Evolutionary conservation across 2,797 vertebrate species (phyloP).

Genomic region (Amblyraja radiata): DNA sequence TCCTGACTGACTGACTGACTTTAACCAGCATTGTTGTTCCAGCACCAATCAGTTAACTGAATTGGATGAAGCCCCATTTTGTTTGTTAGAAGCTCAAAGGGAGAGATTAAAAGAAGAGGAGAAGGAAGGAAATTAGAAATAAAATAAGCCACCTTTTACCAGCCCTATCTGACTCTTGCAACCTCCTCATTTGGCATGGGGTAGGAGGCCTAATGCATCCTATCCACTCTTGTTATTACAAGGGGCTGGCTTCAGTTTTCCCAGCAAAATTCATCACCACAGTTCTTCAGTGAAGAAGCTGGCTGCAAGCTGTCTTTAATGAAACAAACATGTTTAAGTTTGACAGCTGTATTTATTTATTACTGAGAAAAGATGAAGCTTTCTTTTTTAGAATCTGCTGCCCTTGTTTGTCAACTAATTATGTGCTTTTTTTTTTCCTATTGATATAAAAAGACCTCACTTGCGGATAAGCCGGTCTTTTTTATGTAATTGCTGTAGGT

Average conservation of each 20-base stretch:
- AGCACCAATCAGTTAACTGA: slow-evolving; percentile 32
- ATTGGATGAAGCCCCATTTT: slow-evolving; percentile 33
- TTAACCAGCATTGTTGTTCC: slow-evolving; percentile 59
- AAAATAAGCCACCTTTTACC: slow-evolving; percentile 25
- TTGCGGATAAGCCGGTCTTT: slow-evolving; percentile 65
- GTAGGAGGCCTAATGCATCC: slow-evolving; percentile 17
- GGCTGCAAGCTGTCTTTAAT: slow-evolving; percentile 42
- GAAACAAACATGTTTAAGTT: slow-evolving; percentile 50
- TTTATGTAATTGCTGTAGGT: slow-evolving; percentile 70
- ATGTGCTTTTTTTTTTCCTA: slow-evolving; percentile 56
- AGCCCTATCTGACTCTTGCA: slow-evolving; percentile 28
- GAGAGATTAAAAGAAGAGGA: slow-evolving; percentile 33
- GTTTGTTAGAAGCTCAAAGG: slow-evolving; percentile 36
- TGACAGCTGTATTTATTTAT: slow-evolving; percentile 71
- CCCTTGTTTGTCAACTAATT: slow-evolving; percentile 73
- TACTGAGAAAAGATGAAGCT: slow-evolving; percentile 67
- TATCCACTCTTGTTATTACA: slow-evolving; percentile 22
- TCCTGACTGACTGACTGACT: slow-evolving; percentile 59
- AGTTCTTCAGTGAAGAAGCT: slow-evolving; percentile 70
- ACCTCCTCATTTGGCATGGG: background rate
- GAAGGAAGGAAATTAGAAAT: background rate
- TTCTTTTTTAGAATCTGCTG: slow-evolving; percentile 60
- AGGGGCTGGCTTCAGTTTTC: slow-evolving; percentile 36
- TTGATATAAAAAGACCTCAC: slow-evolving; percentile 45
- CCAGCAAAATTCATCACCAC: slow-evolving; percentile 66